A percentile compares a stretch with the other conserved stretches of the same genome.
Evolutionary conservation across 2,797 vertebrate species (phyloP).

Genomic region (Hippocampus kuda): DNA sequence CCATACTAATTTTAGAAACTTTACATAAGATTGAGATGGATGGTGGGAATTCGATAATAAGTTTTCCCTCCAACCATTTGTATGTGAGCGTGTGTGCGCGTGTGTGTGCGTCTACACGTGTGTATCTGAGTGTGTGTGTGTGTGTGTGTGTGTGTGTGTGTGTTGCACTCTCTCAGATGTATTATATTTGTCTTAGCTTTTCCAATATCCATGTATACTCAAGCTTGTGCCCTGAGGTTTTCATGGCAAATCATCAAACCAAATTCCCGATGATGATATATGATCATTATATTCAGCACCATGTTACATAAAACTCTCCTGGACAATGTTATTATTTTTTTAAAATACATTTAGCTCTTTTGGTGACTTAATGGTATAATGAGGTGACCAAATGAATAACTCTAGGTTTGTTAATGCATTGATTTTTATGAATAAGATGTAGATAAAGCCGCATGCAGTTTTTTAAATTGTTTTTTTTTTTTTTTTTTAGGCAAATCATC

Average conservation of each 20-base stretch:
- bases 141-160: not conserved
- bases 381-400: too few relatives aligned
- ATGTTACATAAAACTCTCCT: not conserved
- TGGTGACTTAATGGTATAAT: too few relatives aligned
- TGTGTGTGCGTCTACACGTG: too few relatives aligned
- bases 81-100: too few relatives aligned
- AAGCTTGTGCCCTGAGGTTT: not conserved
- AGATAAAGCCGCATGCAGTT: too few relatives aligned
- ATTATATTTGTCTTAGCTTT: not conserved
- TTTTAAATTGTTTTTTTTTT: too few relatives aligned
- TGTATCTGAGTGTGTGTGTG: too few relatives aligned
- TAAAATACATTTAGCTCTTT: too few relatives aligned
- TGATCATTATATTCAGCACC: too few relatives aligned
- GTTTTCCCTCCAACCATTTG: not conserved
- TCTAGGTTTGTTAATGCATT: too few relatives aligned
- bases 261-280: not conserved
- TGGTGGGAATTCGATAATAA: not conserved
- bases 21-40: not conserved
- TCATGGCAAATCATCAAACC: not conserved
- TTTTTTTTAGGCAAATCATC: too few relatives aligned
- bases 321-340: too few relatives aligned
- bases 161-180: not conserved
- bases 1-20: not conserved
- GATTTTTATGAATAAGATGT: not conserved
- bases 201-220: constrained; percentile 1